Conservation (phyloP, 1,140 invertebrate genomes). For the Neelides sp. region DNA sequence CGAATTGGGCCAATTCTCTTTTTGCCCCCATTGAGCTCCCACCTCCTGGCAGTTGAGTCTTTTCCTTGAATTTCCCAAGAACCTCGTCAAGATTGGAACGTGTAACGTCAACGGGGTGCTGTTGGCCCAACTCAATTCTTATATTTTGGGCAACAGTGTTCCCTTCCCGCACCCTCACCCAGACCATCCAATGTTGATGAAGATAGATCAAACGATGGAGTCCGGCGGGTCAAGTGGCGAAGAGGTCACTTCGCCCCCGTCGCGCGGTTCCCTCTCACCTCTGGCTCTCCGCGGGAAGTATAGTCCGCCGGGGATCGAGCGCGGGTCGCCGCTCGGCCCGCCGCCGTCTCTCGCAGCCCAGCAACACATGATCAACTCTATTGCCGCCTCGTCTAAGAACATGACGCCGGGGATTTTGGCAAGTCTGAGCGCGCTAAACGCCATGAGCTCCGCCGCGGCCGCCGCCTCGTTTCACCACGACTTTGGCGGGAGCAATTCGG, state of each 20-base stretch:
- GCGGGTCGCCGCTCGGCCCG: conserved; percentile 21
- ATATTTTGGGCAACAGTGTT: conserved; percentile 14
- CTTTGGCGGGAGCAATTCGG: conserved; percentile 25
- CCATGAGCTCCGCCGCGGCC: conserved; percentile 28
- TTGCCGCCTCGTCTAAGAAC: conserved; percentile 28
- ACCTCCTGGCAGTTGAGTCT: too few species aligned
- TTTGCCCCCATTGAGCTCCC: too few species aligned
- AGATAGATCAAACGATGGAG: conserved; percentile 31
- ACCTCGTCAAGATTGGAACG: conserved; percentile 23
- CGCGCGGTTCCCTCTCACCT: conserved; percentile 27
- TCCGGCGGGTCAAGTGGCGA: conserved; percentile 30
- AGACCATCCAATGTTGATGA: conserved; percentile 30
- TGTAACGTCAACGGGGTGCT: conserved; percentile 25
- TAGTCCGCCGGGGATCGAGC: conserved; percentile 27
- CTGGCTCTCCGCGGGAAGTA: conserved; percentile 25
- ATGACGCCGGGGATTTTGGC: conserved; percentile 28
- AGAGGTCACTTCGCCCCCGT: conserved; percentile 26
- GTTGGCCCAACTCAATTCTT: conserved; percentile 27
- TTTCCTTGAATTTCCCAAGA: too few species aligned
- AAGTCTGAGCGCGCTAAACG: conserved; percentile 26
- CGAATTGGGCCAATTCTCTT: too few species aligned
- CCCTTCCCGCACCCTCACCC: not conserved
- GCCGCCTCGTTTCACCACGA: conserved; percentile 30
- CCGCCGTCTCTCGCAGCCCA: conserved; percentile 20
- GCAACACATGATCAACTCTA: conserved; percentile 31